A percentile compares a stretch with the other conserved stretches of the same genome.
These are phyloP conservation scores for Ondatra zibethicus DNA, from an alignment of 2,113 vertebrate species.

Conservation along the genomic window DNA sequence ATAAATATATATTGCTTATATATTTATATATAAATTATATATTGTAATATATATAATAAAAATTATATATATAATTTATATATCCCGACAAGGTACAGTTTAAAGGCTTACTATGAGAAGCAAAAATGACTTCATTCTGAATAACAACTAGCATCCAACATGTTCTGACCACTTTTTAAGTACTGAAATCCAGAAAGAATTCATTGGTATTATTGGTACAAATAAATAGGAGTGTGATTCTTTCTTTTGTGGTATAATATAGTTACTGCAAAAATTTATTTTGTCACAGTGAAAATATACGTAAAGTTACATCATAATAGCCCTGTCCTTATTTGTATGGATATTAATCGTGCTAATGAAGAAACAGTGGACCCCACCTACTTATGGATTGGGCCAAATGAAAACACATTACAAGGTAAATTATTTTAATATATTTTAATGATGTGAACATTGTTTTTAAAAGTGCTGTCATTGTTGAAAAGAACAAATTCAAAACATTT, in stretches of 20 bases:
- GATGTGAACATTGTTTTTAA: background rate
- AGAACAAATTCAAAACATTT: background rate
- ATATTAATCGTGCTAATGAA: slow-evolving; percentile 79
- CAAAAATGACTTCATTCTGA: slow-evolving; percentile 5
- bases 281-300: slow-evolving; percentile 83
- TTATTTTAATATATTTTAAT: slow-evolving; percentile 24
- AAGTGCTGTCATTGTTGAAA: slow-evolving; percentile 27
- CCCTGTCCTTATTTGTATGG: slow-evolving; percentile 85
- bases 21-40: too few species aligned
- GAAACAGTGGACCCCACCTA: slow-evolving; percentile 86
- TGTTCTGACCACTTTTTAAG: slow-evolving; percentile 34
- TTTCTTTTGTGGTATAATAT: slow-evolving; percentile 58
- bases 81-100: background rate
- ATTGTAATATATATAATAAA: too few species aligned
- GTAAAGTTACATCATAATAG: slow-evolving; percentile 86
- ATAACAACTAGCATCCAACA: background rate
- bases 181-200: slow-evolving; percentile 49
- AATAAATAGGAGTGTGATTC: slow-evolving; percentile 24
- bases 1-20: background rate
- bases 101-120: slow-evolving; percentile 2
- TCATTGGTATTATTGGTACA: background rate
- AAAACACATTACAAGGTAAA: slow-evolving; percentile 84
- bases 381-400: slow-evolving; percentile 87
- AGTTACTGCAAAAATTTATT: slow-evolving; percentile 57
- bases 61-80: too few species aligned